Conservation (phyloP, 2,888 invertebrate species). For the Neoascia interrupta region DNA sequence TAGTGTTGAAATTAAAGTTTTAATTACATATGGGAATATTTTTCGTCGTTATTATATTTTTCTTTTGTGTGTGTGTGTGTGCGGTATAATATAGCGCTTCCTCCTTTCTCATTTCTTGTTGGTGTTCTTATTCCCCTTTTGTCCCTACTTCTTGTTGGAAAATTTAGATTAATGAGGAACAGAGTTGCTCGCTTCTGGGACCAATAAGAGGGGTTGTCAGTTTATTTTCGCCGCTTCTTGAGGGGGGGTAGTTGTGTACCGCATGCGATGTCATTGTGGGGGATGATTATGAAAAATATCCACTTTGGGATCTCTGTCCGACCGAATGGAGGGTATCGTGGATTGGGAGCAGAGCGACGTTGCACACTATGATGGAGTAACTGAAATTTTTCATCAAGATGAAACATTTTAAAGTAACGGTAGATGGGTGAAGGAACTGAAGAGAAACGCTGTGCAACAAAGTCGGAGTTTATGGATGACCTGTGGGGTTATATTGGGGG, state of each 20-base stretch:
- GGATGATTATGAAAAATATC: conserved; percentile 68
- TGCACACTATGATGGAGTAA: conserved; percentile 41
- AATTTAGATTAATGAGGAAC: conserved; percentile 70
- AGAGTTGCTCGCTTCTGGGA: conserved; percentile 67
- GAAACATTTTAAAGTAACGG: conserved; percentile 40
- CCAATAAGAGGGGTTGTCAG: conserved; percentile 62
- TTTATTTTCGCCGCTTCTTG: conserved; percentile 50
- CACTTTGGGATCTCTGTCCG: conserved; percentile 63
- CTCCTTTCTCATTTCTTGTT: conserved; percentile 44
- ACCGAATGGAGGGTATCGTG: conserved; percentile 13
- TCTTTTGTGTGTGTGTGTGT: conserved; percentile 41
- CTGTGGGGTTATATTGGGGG: too few species aligned
- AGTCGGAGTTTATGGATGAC: not conserved
- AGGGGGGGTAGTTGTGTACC: conserved; percentile 35
- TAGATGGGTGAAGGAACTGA: not conserved
- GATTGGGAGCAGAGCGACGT: conserved; percentile 20
- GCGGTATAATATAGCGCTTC: conserved; percentile 18
- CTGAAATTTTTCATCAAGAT: conserved; percentile 45
- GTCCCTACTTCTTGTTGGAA: conserved; percentile 48
- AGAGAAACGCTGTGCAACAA: not conserved
- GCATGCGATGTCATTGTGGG: conserved; percentile 58
- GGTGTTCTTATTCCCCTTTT: conserved; percentile 44
- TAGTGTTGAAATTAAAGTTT: conserved; percentile 69
- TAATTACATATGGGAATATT: conserved; percentile 70
- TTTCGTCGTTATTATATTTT: conserved; percentile 67